A percentile compares a stretch with the other conserved stretches of the same genome.
Evolutionary conservation across 2,797 vertebrate genomes (phyloP).

Genomic region (Typhlichthys eigenmanni): DNA sequence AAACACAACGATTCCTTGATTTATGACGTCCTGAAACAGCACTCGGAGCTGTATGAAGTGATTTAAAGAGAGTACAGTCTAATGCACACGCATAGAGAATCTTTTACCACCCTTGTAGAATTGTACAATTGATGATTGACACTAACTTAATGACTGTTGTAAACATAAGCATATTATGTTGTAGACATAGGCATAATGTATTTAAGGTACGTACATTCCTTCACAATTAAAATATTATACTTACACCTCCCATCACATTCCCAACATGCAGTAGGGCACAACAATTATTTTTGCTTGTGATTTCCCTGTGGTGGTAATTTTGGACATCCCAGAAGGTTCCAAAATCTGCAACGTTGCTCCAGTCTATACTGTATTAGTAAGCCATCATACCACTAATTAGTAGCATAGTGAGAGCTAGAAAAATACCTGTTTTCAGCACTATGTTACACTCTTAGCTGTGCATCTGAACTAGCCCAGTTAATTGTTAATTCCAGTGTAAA

Average conservation of each 20-base stretch:
- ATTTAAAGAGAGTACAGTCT: no score
- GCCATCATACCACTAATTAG: neutral
- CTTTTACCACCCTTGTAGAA: no score
- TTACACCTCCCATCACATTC: neutral
- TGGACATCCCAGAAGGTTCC: conserved; percentile 12
- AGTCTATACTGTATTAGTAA: neutral
- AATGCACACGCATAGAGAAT: no score
- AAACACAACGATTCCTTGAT: neutral
- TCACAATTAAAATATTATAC: no score
- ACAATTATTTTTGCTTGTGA: neutral
- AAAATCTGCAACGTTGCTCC: neutral
- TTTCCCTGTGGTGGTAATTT: conserved; percentile 1
- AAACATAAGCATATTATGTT: no score
- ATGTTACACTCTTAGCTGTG: neutral
- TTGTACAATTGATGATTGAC: no score
- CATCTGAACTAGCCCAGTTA: conserved; percentile 5
- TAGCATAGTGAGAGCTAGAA: neutral
- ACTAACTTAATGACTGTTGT: no score
- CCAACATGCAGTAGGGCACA: neutral
- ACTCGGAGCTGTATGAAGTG: no score
- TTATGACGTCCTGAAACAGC: no score
- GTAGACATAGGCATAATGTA: no score
- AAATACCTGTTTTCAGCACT: neutral
- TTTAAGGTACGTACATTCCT: no score
- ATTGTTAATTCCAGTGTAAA: neutral